Conservation (phyloP, 1,140 invertebrate genomes). For the Drosophila leontia region DNA sequence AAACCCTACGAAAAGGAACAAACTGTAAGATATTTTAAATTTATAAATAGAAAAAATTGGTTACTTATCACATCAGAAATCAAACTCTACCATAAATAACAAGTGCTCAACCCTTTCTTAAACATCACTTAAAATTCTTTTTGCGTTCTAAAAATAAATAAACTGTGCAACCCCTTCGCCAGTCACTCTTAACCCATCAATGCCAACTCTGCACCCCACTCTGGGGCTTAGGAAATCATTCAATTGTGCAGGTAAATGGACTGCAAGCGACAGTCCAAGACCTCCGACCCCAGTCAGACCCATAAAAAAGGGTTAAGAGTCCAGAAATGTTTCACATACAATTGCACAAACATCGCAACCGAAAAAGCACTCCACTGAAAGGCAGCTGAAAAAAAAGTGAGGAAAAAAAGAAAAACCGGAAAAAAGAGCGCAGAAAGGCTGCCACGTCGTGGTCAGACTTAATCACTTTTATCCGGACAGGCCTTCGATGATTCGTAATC, state of each 20-base stretch:
- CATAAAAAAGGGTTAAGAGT: slow-evolving; percentile 43
- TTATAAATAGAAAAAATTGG: too few species aligned
- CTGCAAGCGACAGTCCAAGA: slow-evolving; percentile 77
- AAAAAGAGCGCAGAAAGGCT: slow-evolving; percentile 33
- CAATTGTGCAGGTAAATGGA: slow-evolving; percentile 85
- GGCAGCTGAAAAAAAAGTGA: neutral
- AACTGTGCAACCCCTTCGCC: slow-evolving; percentile 17
- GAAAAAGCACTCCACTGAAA: slow-evolving; percentile 20
- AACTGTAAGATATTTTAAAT: neutral
- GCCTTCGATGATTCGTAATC: slow-evolving; percentile 62
- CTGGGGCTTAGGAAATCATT: slow-evolving; percentile 78
- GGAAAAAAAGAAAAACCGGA: neutral
- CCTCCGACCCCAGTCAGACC: slow-evolving; percentile 42
- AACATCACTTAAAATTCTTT: slow-evolving; percentile 35
- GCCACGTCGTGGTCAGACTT: slow-evolving; percentile 64
- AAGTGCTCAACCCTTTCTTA: neutral
- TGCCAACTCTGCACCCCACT: slow-evolving; percentile 16
- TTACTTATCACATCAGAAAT: neutral
- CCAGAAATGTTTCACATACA: slow-evolving; percentile 73
- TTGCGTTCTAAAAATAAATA: slow-evolving; percentile 20
- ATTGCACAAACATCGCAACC: slow-evolving; percentile 59
- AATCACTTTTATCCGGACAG: slow-evolving; percentile 80
- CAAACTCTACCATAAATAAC: slow-evolving; percentile 4
- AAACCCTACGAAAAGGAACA: neutral
- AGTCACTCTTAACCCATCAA: slow-evolving; percentile 35